These are phyloP conservation scores for Apoderus coryli DNA, from an alignment of 2,888 invertebrate species.

Conservation along the genomic window DNA sequence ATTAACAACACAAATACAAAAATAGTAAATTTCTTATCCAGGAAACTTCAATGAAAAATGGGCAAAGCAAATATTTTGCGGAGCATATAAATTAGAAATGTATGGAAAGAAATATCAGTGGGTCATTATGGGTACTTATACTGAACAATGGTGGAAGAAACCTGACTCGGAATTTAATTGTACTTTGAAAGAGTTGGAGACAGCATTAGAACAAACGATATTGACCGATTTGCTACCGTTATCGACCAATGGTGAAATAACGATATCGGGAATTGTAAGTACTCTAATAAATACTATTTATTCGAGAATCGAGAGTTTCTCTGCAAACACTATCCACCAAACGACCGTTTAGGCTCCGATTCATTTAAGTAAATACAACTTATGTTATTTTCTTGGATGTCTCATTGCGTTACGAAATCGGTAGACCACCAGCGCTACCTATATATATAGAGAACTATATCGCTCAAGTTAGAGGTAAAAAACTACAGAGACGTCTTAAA, in stretches of 20 bases:
- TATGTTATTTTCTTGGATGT: too few species aligned
- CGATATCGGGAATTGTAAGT: constrained; percentile 81
- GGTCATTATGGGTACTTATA: constrained; percentile 84
- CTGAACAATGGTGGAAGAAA: constrained; percentile 58
- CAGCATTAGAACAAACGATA: constrained; percentile 77
- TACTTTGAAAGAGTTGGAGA: constrained; percentile 53
- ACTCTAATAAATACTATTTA: too few species aligned
- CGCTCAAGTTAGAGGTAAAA: too few species aligned
- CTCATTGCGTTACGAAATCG: too few species aligned
- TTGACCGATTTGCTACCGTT: constrained; percentile 77
- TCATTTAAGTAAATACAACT: too few species aligned
- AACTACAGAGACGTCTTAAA: too few species aligned
- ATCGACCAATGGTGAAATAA: constrained; percentile 73
- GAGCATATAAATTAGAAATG: constrained; percentile 75
- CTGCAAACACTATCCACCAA: too few species aligned
- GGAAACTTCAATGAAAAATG: constrained; percentile 93
- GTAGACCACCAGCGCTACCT: too few species aligned
- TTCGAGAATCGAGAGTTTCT: too few species aligned
- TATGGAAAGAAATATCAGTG: constrained; percentile 88
- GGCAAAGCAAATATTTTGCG: constrained; percentile 80
- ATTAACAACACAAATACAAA: neutral
- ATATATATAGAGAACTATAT: too few species aligned
- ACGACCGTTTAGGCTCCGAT: too few species aligned
- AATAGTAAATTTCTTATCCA: constrained; percentile 13
- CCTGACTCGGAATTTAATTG: constrained; percentile 47